Conservation (phyloP, 2,888 invertebrate species). For the Acrobeloides nanus region DNA sequence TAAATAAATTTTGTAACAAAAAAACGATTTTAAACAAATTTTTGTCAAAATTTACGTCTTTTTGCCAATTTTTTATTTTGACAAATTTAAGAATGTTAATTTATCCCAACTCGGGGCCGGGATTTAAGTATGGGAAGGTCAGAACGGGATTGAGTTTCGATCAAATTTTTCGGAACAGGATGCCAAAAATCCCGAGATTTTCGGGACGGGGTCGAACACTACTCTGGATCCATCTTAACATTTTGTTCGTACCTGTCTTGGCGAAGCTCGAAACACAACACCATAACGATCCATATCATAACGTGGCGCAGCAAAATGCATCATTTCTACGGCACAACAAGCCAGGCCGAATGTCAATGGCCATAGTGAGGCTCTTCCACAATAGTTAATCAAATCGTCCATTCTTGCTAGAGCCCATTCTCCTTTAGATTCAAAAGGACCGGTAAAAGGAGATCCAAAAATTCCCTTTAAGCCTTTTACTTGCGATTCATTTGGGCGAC, state of each 20-base stretch:
- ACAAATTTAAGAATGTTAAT: no score
- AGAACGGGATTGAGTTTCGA: no score
- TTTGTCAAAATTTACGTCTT: no score
- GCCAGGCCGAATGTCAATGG: constrained; percentile 96
- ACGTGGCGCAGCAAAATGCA: constrained; percentile 86
- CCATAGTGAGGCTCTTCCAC: constrained; percentile 72
- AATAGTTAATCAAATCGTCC: constrained; percentile 48
- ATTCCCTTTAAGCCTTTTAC: constrained; percentile 37
- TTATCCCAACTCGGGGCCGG: no score
- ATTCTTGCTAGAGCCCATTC: constrained; percentile 50
- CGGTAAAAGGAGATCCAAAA: constrained; percentile 42
- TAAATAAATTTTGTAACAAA: no score
- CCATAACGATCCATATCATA: constrained; percentile 98
- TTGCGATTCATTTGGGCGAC: constrained; percentile 26
- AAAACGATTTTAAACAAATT: no score
- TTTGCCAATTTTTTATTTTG: no score
- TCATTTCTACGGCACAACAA: constrained; percentile 93
- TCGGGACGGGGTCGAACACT: no score
- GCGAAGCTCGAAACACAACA: constrained; percentile 74
- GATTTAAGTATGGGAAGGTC: no score
- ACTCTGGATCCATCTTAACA: no score
- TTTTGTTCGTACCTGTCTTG: constrained; percentile 36
- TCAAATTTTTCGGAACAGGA: no score
- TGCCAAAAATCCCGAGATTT: no score
- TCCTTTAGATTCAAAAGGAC: constrained; percentile 30